Base-by-base conservation (phyloP, 2,797 vertebrate species). In the Enteromius paludinosus region DNA sequence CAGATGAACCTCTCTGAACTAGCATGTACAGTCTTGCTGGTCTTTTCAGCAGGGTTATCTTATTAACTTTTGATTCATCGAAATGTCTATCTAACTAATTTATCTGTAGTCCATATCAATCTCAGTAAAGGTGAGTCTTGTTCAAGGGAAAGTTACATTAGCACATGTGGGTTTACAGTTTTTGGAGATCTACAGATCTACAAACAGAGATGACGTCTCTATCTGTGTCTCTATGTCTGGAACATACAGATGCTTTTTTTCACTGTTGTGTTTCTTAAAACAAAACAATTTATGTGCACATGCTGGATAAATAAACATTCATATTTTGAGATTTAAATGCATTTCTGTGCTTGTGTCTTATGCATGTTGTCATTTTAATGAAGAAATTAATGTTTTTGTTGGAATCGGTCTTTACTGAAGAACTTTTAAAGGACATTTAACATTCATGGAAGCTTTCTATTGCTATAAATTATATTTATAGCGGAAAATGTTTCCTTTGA, bases 231-330 rank as follows among this genome's bases (percentile, higher is more conserved):
- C 83, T 83, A 86, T 88, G 82, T 89, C 84, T 84, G 87, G 88
- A 79, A 87, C 78, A 88, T 89, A 83, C 78, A 65, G 81, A 70
- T 78, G 74, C 28, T 81, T 84, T 59, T 33, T 25, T 64, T 38
- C 59, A 75, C 47, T 64, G 47, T 66, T 61, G 17, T 59, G 73
- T 65, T 76, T 72, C 30, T 69, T 82, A 30, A 73, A 70, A 77
- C 73, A 30, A 73, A 70, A 77, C 73, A 78, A 82, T 49, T 78
- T 41, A 74, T 81, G 61, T 85, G 68, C 76, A 88, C 88, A 92
- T 94, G 93, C 93, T 93, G 93, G 91, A 91, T 52, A 90, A 61
- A 86, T 64, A 79, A 73, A 65, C 79, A 43, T 80, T 87, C 65
- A 76, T 81, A 84, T 69, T 45, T 85, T 73, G 66, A 78, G 68